A percentile compares a stretch with the other conserved stretches of the same genome.
phyloP scores from a whole-genome alignment of 2,888 invertebrate genomes.

The Adelognathus sp. region DNA sequence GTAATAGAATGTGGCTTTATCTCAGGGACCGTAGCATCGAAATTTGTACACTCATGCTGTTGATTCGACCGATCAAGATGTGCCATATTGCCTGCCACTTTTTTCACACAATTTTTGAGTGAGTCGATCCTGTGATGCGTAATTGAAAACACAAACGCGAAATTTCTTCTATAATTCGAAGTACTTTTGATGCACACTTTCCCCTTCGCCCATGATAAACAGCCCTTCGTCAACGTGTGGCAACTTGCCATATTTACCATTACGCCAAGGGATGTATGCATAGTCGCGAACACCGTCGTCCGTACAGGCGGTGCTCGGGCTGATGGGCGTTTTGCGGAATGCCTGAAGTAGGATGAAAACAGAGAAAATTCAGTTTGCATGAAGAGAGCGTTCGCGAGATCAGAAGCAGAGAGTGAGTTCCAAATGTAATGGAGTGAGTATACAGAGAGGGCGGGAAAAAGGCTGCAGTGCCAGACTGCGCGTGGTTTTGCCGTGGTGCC shows the following conservation, averaged over 20 bases:
- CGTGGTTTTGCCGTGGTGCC: constrained; percentile 57
- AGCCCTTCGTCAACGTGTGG: constrained; percentile 23
- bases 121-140: too few species aligned
- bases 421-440: constrained; percentile 19
- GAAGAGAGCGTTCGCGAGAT: background rate
- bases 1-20: too few species aligned
- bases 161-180: background rate
- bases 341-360: constrained; percentile 15
- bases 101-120: too few species aligned
- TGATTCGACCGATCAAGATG: too few species aligned
- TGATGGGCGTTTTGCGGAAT: constrained; percentile 42
- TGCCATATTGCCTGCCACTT: too few species aligned
- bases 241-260: constrained; percentile 53
- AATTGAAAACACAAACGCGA: too few species aligned
- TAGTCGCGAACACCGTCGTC: background rate
- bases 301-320: background rate
- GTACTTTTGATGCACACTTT: background rate
- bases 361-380: constrained; percentile 4
- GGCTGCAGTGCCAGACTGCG: constrained; percentile 45
- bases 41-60: too few species aligned
- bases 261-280: background rate
- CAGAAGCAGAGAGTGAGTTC: constrained; percentile 24
- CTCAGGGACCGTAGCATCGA: too few species aligned
- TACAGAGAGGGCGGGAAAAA: constrained; percentile 14
- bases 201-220: background rate